Percentiles rank a stretch among this genome's conserved stretches.
Evolutionary conservation across 2,113 vertebrate species (phyloP).

Genomic region (Cricetomys ansorgei): DNA sequence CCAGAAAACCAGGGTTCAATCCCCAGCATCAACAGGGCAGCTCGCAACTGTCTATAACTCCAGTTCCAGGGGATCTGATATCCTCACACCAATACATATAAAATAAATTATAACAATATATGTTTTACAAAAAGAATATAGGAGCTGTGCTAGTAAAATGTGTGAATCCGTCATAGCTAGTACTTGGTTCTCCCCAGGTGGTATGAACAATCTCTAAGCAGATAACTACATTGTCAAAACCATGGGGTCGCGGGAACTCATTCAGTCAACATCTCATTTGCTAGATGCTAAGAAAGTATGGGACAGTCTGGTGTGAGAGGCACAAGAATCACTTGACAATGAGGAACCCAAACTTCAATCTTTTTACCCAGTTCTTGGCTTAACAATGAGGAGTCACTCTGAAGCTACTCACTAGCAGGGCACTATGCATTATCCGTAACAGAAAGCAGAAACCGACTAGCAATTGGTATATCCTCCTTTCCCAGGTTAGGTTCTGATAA

Average conservation of each 20-base stretch:
- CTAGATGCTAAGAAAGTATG: background rate
- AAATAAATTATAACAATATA: too few species aligned
- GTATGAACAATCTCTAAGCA: background rate
- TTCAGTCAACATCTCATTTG: background rate
- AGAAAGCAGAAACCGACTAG: background rate
- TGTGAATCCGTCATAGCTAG: background rate
- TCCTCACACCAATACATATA: too few species aligned
- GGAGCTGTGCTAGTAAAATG: background rate
- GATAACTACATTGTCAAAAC: background rate
- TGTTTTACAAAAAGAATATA: too few species aligned
- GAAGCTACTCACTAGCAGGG: background rate
- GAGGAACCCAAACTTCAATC: background rate
- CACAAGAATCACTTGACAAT: background rate
- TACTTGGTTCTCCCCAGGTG: background rate
- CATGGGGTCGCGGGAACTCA: background rate
- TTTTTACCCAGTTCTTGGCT: background rate
- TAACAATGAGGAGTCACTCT: too few species aligned
- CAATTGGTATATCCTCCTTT: rapidly evolving
- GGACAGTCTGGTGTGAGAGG: background rate
- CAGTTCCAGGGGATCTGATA: too few species aligned
- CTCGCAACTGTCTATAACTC: too few species aligned
- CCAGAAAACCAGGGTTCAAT: background rate
- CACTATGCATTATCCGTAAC: background rate
- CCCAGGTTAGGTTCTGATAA: background rate
- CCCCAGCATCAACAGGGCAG: too few species aligned